Evolutionary conservation across 2,888 invertebrate species (phyloP).

Genomic region (Schrankia costaestrigalis): DNA sequence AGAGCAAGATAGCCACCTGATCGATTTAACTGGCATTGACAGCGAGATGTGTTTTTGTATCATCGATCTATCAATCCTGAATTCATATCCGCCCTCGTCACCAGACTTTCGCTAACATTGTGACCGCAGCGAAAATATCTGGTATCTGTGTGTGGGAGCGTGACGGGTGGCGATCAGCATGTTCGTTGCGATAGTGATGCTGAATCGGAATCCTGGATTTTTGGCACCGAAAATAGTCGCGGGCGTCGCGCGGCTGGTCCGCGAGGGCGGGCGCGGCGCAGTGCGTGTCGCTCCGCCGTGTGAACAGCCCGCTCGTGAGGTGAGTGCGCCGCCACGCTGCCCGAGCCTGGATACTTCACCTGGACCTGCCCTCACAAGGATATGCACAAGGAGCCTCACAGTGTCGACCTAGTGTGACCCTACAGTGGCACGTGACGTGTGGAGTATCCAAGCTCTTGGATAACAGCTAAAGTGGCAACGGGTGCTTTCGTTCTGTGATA

Average conservation of each 20-base stretch:
- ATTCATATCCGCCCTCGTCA: constrained; percentile 26
- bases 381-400: constrained; percentile 1
- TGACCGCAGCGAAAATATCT: constrained; percentile 32
- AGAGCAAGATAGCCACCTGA: constrained; percentile 28
- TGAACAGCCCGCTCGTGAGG: constrained; percentile 78
- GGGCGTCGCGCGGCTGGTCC: constrained; percentile 64
- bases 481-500: constrained; percentile 47
- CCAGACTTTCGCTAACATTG: constrained; percentile 26
- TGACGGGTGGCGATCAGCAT: constrained; percentile 46
- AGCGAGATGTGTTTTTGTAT: constrained; percentile 34
- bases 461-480: constrained; percentile 31
- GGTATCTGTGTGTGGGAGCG: constrained; percentile 52
- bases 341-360: constrained; percentile 60
- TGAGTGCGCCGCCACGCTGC: constrained; percentile 50
- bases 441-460: constrained; percentile 64
- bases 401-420: constrained; percentile 25
- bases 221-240: constrained; percentile 80
- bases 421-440: constrained; percentile 39
- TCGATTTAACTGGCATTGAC: constrained; percentile 41
- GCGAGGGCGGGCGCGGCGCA: constrained; percentile 68
- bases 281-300: constrained; percentile 81
- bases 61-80: constrained; percentile 39
- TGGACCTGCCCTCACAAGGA: constrained; percentile 17
- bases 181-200: constrained; percentile 55
- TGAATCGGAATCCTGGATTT: constrained; percentile 74